Evolutionary conservation across 2,113 vertebrate species (phyloP).

Genomic region (Microtus richardsoni): DNA sequence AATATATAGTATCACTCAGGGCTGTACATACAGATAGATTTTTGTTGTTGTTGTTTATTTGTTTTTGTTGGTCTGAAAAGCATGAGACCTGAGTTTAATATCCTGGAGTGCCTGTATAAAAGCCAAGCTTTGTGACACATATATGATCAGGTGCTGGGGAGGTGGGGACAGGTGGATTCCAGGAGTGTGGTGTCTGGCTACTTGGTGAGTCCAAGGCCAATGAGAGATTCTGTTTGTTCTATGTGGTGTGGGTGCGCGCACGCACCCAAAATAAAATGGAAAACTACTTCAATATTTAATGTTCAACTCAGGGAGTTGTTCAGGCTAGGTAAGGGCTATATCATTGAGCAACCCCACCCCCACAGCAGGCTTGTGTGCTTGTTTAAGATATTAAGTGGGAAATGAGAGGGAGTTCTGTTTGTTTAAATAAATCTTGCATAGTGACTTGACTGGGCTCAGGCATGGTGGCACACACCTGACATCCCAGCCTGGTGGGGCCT

Average conservation of each 20-base stretch:
- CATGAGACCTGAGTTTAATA: not conserved
- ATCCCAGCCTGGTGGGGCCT: not conserved
- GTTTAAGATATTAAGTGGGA: not conserved
- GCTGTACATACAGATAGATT: not conserved
- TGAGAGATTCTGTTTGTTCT: not conserved
- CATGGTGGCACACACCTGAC: not conserved
- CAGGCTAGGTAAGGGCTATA: not conserved
- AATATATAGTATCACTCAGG: not conserved
- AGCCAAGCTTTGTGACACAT: not conserved
- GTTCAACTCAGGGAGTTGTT: not conserved
- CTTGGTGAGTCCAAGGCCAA: not conserved
- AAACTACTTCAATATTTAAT: conserved; percentile 35
- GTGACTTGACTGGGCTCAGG: not conserved
- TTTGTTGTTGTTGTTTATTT: not conserved
- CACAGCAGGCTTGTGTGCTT: not conserved
- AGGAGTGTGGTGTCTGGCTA: not conserved
- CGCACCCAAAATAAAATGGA: not conserved
- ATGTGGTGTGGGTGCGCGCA: accelerated
- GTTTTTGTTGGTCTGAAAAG: not conserved
- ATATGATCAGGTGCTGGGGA: not conserved
- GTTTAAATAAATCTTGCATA: not conserved
- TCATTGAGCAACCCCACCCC: not conserved
- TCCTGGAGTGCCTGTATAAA: too few relatives aligned
- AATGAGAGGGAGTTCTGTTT: not conserved
- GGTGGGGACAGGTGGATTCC: not conserved